Base-by-base conservation (phyloP, 2,888 invertebrate genomes). In the Dioctria rufipes region DNA sequence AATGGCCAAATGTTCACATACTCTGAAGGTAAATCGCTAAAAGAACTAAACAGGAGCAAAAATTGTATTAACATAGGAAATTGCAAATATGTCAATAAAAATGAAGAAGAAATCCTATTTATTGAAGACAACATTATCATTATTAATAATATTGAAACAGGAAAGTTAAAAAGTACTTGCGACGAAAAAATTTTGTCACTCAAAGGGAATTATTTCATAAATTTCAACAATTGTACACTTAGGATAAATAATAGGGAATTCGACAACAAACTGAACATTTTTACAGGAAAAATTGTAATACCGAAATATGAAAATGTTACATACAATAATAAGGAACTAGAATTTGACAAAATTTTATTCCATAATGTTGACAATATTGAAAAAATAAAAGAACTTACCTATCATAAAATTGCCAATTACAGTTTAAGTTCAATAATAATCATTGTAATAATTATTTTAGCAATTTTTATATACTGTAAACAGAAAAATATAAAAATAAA, bases 221-320 rank as follows among this genome's bases (percentile, higher is more conserved):
- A 71, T 39, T 71, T 71, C 54, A 71, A 37, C 51, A 71, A 71
- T 51, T 71, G 71, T 71, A 71, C 51, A 6, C 5, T 71, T 71
- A 25, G 9, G 37, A 54, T 71, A 3, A 51, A 71, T 51, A 54
- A 71, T 37, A 71, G 54, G 37, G 71, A 71, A 51, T 71, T 71
- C 37, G 37, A 39, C 13, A 71, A 54, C 25, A 71, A 71, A 51
- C 39, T 51, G 51, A 71, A n/a, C 6, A 71, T 54, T 37, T 71
- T 71, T 54, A 71, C 51, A 25, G 51, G 6, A 54, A 51, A 39
- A 54, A 51, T 71, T 71, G 54, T 71, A 51, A 49, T 71, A 51
- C 71, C 49, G 51, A 54, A 13, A 54, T 6, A 25, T 54, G 71
- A 71, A 54, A 71, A 51, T 51, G 5, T 51, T 37, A 51, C 51